Base-by-base conservation (phyloP, 2,113 vertebrate genomes). In the human region DNA sequence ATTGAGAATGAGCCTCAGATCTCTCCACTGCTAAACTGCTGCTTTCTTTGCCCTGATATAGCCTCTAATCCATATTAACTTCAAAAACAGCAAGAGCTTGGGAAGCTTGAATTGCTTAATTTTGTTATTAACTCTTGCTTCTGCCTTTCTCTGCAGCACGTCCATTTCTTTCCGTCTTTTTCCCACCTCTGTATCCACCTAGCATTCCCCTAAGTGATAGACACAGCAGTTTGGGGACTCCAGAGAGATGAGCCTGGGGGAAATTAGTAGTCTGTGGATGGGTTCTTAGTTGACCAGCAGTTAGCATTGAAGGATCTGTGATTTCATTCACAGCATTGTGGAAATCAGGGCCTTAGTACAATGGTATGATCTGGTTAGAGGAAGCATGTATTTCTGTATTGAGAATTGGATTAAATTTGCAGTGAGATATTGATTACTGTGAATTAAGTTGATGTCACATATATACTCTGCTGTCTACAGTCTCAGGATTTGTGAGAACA, bases 401-500 rank as follows among this genome's bases (percentile, higher is more conserved):
- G 89, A 92, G 66, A 97, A 92, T 50, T 89, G 86, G 90, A 79
- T 93, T 94, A 38, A 64, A 52, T 68, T 79, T 86, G 50, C 83
- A 87, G 52, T 85, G 72, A 73, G 76, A 89, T 59, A 81, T 48
- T 73, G 66, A 93, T 92, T 81, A 78, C 88, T 61, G 52, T 73
- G 72, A 48, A 82, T 92, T 91, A 91, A 93, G 12, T 73, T 84
- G 91, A 76, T 91, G 78, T 94, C 72, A 82, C 12, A 45, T 11
- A 4, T 59, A 20, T 78, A 80, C 38, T 27, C 76, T 68, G 52
- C 27, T 85, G 16, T 87, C 32, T 95, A 4, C 23, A 32, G 30
- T 68, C 30, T 91, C 38, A 70, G 83, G 88, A 96, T 92, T 92
- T 84, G 80, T 89, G 91, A 97, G 80, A 87, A 79, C 32, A 68